Base-by-base conservation (phyloP, 2,113 vertebrate genomes). In the Alouatta palliata region DNA sequence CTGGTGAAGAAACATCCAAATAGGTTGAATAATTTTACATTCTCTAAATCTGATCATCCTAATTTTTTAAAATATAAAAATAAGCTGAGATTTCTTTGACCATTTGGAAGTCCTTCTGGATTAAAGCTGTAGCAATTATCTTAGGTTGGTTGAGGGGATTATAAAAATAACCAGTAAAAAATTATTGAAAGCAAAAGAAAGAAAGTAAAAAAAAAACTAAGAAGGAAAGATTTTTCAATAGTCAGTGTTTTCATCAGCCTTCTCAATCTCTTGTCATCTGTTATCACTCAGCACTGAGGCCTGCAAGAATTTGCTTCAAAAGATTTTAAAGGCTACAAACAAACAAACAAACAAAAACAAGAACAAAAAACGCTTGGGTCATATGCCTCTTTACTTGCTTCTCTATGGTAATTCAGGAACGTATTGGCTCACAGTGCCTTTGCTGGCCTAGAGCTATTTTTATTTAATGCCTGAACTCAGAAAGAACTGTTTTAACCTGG, bases 391-490 rank as follows among this genome's bases (percentile, higher is more conserved):
- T 20, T 37, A 19, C 5, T 49, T 49, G 17, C 4, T 66, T 52
- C 23, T 94, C 73, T 25, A 19, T 68, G 25, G 37, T 90, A 61
- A 89, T 66, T 93, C n/a, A 40, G 47, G 96, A 21, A 30, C 14
- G 8, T 32, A 9, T 9, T 76, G 54, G 12, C n/a, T 64, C 35
- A n/a, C 61, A 56, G 27, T 56, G 49, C 10, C 30, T 70, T 83
- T 93, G 2, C 56, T 93, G 54, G 13, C 68, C 45, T 86, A n/a
- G 3, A 86, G 66, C n/a, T 96, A 71, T 97, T 89, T 95, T 85
- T 85, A 27, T 82, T 77, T 86, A 91, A 95, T 77, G 37, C 27
- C 84, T 58, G 92, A 95, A 37, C 77, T 87, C 56, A 96, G 56
- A 58, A 86, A 73, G 37, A 85, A 27, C 61, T 45, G 27, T 92